Base-by-base conservation (phyloP, 2,888 invertebrate genomes). In the Drosophila meridionalis region DNA sequence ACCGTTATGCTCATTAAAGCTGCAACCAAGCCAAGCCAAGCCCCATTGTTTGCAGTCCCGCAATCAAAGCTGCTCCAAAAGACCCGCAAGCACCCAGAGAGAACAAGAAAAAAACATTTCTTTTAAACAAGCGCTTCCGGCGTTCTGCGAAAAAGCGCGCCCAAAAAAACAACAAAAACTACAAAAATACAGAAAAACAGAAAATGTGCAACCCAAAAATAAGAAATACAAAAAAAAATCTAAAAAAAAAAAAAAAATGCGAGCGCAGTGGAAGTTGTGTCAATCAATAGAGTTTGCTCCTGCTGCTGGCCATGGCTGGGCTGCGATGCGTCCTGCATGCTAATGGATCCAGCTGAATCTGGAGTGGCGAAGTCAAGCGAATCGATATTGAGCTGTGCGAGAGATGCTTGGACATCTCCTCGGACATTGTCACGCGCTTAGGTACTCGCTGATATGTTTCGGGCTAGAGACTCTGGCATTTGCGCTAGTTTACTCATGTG, bases 1-100 rank as follows among this genome's bases (percentile, higher is more conserved):
- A 89, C 89, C 91, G 91, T 89, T 89, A 90, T 90, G 89, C 90
- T 89, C 91, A 89, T 89, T 89, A 89, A 90, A 88, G 81, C 73
- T 88, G 80, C 82, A 78, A 77, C 83, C 20, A 20, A 76, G 58
- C 68, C 60, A 45, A 28, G 42, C 61, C 58, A 20, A 20, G 20
- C 60, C 45, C 81, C 78, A 80, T 81, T 83, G 83, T 82, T 83
- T 73, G 56, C 69, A 55, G 52, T 50, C 52, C 63, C 59, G 71
- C 80, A 68, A 77, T 87, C 85, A 82, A 70, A 68, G 73, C 67
- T 77, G 59, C 79, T 65, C 48, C 30, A 43, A 59, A 59, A 67
- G 47, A 43, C 40, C 60, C 70, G 62, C 60, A 65, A 56, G 52
- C 36, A 14, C 38, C 48, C 65, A 48, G 14, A 14, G 14, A 50